phyloP scores from a whole-genome alignment of 2,888 invertebrate species.

The Trachelus iudaicus region DNA sequence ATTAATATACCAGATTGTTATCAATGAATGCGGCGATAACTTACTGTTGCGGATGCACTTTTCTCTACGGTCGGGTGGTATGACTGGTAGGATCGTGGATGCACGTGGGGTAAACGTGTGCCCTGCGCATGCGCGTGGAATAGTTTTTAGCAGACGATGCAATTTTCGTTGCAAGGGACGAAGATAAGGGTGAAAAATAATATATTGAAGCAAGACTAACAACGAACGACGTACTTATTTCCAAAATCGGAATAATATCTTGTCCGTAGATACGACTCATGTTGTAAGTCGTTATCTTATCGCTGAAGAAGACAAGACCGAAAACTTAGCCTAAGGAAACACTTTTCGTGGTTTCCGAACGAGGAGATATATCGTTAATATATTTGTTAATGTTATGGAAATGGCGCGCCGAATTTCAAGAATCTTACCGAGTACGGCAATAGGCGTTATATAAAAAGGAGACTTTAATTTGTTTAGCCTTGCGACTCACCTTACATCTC shows the following conservation, averaged over 20 bases:
- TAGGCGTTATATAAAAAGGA: background rate
- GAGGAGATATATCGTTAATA: background rate
- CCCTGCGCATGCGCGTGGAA: background rate
- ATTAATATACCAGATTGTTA: background rate
- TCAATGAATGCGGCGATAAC: background rate
- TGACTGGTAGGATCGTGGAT: background rate
- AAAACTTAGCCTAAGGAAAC: background rate
- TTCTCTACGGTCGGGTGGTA: too few relatives aligned
- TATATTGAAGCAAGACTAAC: background rate
- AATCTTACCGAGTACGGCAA: background rate
- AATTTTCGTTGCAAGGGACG: background rate
- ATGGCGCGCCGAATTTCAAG: background rate
- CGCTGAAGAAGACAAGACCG: background rate
- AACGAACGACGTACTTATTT: background rate
- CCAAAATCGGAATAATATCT: background rate
- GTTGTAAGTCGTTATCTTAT: background rate
- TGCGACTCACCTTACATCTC: constrained; percentile 70
- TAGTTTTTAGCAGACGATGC: background rate
- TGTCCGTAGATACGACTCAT: background rate
- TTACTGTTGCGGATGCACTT: background rate
- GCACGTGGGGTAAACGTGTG: background rate
- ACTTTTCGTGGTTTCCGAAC: background rate
- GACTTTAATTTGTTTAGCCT: background rate
- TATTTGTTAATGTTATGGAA: background rate
- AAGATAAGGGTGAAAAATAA: background rate